Percentiles rank a stretch among this genome's conserved stretches.
These are phyloP conservation scores for Physella acuta DNA, from an alignment of 1,140 invertebrate genomes.

Conservation along the genomic window DNA sequence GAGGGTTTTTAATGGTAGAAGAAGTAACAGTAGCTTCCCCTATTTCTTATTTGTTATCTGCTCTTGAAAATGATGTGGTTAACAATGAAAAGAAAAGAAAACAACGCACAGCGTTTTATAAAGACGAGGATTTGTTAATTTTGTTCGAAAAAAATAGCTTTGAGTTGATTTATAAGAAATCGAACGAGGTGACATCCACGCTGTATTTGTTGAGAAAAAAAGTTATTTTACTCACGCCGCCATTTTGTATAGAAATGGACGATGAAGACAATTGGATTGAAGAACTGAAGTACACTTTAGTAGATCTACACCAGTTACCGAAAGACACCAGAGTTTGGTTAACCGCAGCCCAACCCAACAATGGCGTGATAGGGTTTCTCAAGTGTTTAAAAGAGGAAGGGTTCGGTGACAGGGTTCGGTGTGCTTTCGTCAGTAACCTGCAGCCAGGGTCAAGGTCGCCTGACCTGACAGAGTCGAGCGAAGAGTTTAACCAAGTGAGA, in stretches of 20 bases:
- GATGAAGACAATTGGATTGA: no score
- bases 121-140: not conserved
- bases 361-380: conserved; percentile 82
- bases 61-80: conserved; percentile 23
- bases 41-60: conserved; percentile 32
- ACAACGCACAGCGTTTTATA: not conserved
- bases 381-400: conserved; percentile 85
- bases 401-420: conserved; percentile 70
- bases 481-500: conserved; percentile 68
- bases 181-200: not conserved
- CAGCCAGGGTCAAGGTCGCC: not conserved
- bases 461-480: conserved; percentile 12
- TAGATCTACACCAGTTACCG: no score
- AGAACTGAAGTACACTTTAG: no score
- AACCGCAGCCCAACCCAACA: no score
- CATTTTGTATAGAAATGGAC: no score
- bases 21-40: conserved; percentile 67
- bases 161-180: not conserved
- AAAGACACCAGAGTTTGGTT: no score
- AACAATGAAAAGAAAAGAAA: not conserved
- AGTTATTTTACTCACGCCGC: no score
- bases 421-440: conserved; percentile 4
- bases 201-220: conserved; percentile 12
- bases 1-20: conserved; percentile 79
- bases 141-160: conserved; percentile 1